phyloP scores from a whole-genome alignment of 2,797 vertebrate genomes.

The Microctenopoma lineatum region DNA sequence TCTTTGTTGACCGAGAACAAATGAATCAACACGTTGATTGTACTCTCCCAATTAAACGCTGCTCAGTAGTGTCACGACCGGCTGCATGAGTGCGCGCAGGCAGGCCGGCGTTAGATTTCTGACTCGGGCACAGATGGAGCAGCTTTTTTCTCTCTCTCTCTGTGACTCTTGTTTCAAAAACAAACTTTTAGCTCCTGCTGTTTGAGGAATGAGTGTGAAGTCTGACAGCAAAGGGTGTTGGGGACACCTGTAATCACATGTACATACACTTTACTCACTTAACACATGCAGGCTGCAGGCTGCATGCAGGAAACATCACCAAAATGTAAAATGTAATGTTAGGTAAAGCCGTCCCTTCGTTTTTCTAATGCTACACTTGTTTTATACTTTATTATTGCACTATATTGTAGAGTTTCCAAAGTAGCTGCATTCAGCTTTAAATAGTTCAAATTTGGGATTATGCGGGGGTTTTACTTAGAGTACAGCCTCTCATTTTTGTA shows the following conservation, averaged over 20 bases:
- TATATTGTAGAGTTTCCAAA: no score
- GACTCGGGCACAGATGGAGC: slow-evolving; percentile 52
- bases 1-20: slow-evolving; percentile 59
- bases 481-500: no score
- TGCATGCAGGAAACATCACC: background rate
- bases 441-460: no score
- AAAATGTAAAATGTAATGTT: background rate
- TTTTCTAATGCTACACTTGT: no score
- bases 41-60: slow-evolving; percentile 46
- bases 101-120: slow-evolving; percentile 36
- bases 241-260: slow-evolving; percentile 31
- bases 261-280: slow-evolving; percentile 31
- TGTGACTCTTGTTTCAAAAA: slow-evolving; percentile 45
- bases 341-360: background rate
- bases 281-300: slow-evolving; percentile 20
- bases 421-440: no score
- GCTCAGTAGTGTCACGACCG: slow-evolving; percentile 45
- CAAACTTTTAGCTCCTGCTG: slow-evolving; percentile 68
- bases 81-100: slow-evolving; percentile 22
- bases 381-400: no score
- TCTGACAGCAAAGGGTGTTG: slow-evolving; percentile 51
- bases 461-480: no score
- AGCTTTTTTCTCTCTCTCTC: slow-evolving; percentile 27
- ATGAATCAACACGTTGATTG: slow-evolving; percentile 62
- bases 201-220: slow-evolving; percentile 72